A percentile compares a stretch with the other conserved stretches of the same genome.
Conservation (phyloP, 2,888 invertebrate genomes). For the Epirrhoe alternata region DNA sequence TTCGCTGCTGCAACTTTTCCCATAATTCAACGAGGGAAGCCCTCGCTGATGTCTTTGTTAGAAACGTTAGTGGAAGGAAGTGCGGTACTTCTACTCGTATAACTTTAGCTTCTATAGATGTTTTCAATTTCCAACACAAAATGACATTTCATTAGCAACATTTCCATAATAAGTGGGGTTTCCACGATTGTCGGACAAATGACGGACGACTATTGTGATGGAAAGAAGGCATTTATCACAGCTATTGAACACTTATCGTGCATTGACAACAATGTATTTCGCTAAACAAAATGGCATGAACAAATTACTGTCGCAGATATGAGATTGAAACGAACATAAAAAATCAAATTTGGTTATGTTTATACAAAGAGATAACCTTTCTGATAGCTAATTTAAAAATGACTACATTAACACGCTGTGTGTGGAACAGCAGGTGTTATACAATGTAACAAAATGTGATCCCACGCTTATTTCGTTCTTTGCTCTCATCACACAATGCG, state of each 20-base stretch:
- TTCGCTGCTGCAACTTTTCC: conserved; percentile 58
- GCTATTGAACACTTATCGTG: conserved; percentile 56
- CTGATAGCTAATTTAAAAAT: conserved; percentile 49
- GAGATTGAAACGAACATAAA: conserved; percentile 32
- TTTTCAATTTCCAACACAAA: conserved; percentile 19
- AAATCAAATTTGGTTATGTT: conserved; percentile 39
- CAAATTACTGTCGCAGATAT: conserved; percentile 48
- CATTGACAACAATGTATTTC: conserved; percentile 44
- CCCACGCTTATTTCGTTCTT: conserved; percentile 62
- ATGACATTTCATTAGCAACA: conserved; percentile 50
- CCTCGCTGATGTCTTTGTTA: conserved; percentile 30
- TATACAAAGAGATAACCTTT: conserved; percentile 57
- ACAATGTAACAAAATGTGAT: conserved; percentile 54
- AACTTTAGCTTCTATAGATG: conserved; percentile 5
- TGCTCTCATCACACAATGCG: conserved; percentile 52
- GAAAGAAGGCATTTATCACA: conserved; percentile 68
- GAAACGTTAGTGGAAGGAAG: conserved; percentile 7
- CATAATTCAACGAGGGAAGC: conserved; percentile 46
- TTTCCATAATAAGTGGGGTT: conserved; percentile 68
- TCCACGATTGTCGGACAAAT: conserved; percentile 59
- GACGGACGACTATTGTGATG: conserved; percentile 69
- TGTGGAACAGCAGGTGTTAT: conserved; percentile 55
- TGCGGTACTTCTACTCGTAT: conserved; percentile 8
- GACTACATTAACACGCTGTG: conserved; percentile 43
- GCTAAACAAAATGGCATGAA: conserved; percentile 53